These are phyloP conservation scores for Philantomba maxwellii DNA, from an alignment of 2,113 vertebrate genomes.

Conservation along the genomic window DNA sequence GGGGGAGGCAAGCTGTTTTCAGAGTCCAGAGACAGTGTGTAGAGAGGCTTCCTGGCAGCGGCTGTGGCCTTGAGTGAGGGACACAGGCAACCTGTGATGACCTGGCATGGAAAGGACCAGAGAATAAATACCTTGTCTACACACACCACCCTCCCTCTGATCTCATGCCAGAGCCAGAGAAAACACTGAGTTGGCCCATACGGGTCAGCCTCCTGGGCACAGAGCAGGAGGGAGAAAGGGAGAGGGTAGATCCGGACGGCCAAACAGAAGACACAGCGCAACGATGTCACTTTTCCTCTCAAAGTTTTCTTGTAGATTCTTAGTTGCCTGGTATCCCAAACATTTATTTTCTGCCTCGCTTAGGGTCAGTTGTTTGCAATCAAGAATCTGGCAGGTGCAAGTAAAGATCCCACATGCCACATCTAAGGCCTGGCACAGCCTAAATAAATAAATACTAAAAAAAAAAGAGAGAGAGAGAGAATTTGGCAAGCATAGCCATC, in stretches of 20 bases:
- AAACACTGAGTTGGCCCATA: background rate
- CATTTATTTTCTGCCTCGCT: background rate
- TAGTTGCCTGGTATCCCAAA: background rate
- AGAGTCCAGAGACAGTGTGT: background rate
- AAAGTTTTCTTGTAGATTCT: background rate
- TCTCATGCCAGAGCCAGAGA: slow-evolving; percentile 9
- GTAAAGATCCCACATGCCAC: background rate
- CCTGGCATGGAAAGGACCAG: background rate
- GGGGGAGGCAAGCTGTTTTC: background rate
- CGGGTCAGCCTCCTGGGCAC: background rate
- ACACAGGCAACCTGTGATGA: background rate
- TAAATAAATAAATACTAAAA: background rate
- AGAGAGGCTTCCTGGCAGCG: background rate
- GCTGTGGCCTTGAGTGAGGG: background rate
- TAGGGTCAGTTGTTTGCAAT: background rate
- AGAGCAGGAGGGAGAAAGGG: background rate
- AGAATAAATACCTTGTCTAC: slow-evolving; percentile 12
- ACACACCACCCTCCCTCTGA: slow-evolving; percentile 21
- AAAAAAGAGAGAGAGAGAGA: background rate
- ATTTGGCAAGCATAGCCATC: background rate
- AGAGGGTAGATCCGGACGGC: too few species aligned
- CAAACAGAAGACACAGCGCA: rapidly evolving
- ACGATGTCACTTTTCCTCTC: background rate
- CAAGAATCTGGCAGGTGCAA: background rate
- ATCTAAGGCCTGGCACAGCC: background rate